Base-by-base conservation (phyloP, 2,888 invertebrate genomes). In the Acrobasis consociella region DNA sequence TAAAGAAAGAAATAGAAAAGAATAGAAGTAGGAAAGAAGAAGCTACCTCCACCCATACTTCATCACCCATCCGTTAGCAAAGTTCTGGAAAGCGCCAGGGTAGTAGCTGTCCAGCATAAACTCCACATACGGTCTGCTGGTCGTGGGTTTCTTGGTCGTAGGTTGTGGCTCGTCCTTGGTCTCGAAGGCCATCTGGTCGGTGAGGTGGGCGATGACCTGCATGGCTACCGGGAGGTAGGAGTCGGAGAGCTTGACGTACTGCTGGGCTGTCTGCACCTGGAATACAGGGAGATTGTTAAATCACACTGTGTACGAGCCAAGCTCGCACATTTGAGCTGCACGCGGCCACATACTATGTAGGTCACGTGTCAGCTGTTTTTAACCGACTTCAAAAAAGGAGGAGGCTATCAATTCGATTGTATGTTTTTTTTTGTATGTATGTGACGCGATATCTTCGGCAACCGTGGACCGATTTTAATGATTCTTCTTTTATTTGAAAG, bases 191-290 rank as follows among this genome's bases (percentile, higher is more conserved):
- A 94, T 94, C 69, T 94, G 89, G 76, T 94, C 94, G 0, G 94
- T 94, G 17, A 94, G 81, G 70, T 94, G 93, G 0, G 94, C 94
- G 62, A 94, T 93, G 53, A 95, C 91, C 78, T 95, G 95, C 95
- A 95, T 95, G 0, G 94, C 93, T 0, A 95, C 95, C 0, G 95
- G 95, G 0, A 95, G 90, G 80, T 94, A 95, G 2, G 95, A 94
- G 70, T 94, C 93, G 0, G 93, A 92, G 16, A 95, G 91, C 60
- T 93, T 81, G 2, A 94, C 92, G 58, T 90, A 85, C 65, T 89
- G 91, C 65, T 94, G 82, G 0, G 80, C 87, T 65, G 87, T 73
- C 10, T 81, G 70, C 1, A 89, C 87, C 93, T 93, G 85, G n/a
- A 81, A 80, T 38, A 13, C 7, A 46, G 7, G 7, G n/a, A 46